These are phyloP conservation scores for Chinchilla lanigera DNA, from an alignment of 2,113 vertebrate genomes.

Conservation along the genomic window DNA sequence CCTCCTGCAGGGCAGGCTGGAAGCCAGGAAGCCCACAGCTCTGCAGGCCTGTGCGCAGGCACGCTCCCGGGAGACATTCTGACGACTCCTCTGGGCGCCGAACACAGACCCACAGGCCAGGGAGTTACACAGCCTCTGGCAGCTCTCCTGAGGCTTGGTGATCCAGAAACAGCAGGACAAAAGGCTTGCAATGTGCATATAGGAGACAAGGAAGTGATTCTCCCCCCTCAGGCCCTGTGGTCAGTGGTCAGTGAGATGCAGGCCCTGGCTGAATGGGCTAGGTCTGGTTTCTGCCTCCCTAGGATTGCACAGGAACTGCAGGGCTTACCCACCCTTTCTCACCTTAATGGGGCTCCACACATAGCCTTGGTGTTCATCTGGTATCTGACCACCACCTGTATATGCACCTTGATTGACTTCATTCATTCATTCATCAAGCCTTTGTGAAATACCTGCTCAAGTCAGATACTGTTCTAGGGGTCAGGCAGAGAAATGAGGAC, in stretches of 20 bases:
- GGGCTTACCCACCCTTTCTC: neutral
- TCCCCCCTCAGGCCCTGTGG: accelerated
- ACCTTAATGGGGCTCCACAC: neutral
- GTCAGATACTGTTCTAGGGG: neutral
- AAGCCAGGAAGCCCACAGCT: neutral
- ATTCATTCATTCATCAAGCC: neutral
- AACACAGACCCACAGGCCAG: neutral
- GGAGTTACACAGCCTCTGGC: neutral
- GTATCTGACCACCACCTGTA: neutral
- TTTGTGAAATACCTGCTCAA: neutral
- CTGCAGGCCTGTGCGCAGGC: neutral
- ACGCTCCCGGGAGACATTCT: neutral
- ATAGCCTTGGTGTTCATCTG: neutral
- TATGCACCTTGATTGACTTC: neutral
- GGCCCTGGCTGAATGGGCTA: neutral
- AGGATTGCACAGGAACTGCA: neutral
- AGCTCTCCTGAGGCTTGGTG: no score
- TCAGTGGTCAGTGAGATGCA: neutral
- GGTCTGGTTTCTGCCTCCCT: neutral
- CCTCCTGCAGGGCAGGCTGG: neutral
- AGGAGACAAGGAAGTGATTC: neutral
- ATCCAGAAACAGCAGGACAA: neutral
- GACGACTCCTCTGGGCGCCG: accelerated
- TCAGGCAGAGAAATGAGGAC: neutral
- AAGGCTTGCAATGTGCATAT: accelerated